These are phyloP conservation scores for Montifringilla adamsi DNA, from an alignment of 2,113 vertebrate genomes.

Conservation along the genomic window DNA sequence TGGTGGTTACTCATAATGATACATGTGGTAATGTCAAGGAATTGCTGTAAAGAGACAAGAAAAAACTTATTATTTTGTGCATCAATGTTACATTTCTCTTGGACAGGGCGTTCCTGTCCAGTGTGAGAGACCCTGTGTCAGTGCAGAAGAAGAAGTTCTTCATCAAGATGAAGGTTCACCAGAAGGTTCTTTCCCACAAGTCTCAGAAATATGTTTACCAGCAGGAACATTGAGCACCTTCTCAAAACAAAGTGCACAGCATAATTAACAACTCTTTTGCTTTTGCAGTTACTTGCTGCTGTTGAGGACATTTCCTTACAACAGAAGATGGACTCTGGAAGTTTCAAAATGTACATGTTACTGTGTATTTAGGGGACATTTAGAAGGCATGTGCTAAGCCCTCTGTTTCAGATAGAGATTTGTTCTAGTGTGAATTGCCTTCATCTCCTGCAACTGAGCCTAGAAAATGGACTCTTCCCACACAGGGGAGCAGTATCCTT, in stretches of 20 bases:
- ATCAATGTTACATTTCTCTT: background rate
- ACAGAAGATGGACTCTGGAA: background rate
- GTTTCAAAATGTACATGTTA: background rate
- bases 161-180: background rate
- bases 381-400: background rate
- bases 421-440: background rate
- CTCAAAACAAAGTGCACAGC: background rate
- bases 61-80: background rate
- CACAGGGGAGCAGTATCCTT: background rate
- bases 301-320: background rate
- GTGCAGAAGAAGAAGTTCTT: background rate
- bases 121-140: background rate
- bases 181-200: background rate
- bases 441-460: background rate
- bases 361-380: background rate
- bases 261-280: background rate
- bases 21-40: background rate
- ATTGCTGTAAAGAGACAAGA: rapidly evolving
- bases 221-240: background rate
- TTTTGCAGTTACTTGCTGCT: background rate
- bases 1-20: background rate
- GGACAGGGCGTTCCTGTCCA: rapidly evolving
- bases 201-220: background rate
- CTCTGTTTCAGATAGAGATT: background rate
- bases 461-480: background rate